Conservation (phyloP, 92 coral and sea anemone species). For the Muricea muricata region DNA sequence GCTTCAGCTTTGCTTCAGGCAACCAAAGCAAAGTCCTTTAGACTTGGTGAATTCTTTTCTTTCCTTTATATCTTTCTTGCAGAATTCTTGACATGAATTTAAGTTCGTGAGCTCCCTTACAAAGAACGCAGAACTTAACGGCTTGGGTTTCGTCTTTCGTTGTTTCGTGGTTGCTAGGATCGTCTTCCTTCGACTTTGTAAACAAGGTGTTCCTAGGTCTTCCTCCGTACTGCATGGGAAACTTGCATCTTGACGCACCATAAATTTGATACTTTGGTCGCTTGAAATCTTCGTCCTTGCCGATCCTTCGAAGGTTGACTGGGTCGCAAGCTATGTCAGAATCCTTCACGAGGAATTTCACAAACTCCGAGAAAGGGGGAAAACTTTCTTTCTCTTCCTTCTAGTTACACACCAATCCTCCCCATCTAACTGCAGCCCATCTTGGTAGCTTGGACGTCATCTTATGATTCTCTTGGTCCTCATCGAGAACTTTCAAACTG, state of each 20-base stretch:
- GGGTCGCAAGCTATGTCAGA: slow-evolving; percentile 64
- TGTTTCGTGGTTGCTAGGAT: background rate
- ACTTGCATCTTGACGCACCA: background rate
- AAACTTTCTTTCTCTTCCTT: slow-evolving; percentile 23
- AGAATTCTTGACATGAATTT: slow-evolving; percentile 66
- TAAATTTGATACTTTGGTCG: background rate
- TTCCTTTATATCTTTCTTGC: slow-evolving; percentile 45
- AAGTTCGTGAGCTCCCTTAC: slow-evolving; percentile 50
- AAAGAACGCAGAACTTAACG: slow-evolving; percentile 36
- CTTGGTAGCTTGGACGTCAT: slow-evolving; percentile 63
- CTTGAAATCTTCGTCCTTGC: slow-evolving; percentile 5
- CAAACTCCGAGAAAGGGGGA: slow-evolving; percentile 31
- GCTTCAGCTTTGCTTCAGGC: slow-evolving; percentile 57
- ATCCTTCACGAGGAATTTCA: slow-evolving; percentile 46
- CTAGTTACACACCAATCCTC: slow-evolving; percentile 49
- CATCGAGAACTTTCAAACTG: background rate
- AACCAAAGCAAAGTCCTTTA: slow-evolving; percentile 67
- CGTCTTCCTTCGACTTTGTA: background rate
- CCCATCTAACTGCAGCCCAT: slow-evolving; percentile 64
- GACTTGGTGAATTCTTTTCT: slow-evolving; percentile 63
- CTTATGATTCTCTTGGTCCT: background rate
- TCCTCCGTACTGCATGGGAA: background rate
- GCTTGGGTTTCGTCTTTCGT: background rate
- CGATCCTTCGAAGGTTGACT: slow-evolving; percentile 49
- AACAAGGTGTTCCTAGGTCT: background rate